These are phyloP conservation scores for Ophioninae sp. DNA, from an alignment of 2,888 invertebrate species.

Conservation along the genomic window DNA sequence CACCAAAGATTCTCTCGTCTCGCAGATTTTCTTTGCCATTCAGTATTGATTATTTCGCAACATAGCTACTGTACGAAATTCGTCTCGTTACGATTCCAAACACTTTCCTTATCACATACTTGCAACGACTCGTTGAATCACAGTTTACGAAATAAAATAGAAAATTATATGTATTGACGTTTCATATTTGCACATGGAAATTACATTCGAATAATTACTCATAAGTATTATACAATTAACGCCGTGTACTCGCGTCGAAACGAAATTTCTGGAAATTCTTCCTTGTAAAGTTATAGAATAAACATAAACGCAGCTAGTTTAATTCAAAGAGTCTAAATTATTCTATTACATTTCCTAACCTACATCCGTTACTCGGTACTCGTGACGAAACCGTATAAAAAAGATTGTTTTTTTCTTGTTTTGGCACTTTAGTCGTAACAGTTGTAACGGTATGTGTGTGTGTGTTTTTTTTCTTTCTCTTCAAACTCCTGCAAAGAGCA, in stretches of 20 bases:
- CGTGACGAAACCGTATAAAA: slow-evolving; percentile 45
- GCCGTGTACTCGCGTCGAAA: slow-evolving; percentile 13
- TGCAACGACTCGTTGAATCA: slow-evolving; percentile 46
- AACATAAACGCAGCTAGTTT: slow-evolving; percentile 11
- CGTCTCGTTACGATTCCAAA: slow-evolving; percentile 47
- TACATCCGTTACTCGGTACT: slow-evolving; percentile 28
- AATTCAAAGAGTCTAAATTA: slow-evolving; percentile 25
- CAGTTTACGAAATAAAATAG: slow-evolving; percentile 55
- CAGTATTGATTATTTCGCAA: background rate
- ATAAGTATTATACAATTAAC: slow-evolving; percentile 27
- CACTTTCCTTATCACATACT: slow-evolving; percentile 60
- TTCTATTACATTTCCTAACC: slow-evolving; percentile 30
- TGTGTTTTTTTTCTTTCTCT: slow-evolving; percentile 26
- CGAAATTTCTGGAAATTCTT: slow-evolving; percentile 25
- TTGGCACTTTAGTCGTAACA: slow-evolving; percentile 62
- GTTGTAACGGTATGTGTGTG: slow-evolving; percentile 24
- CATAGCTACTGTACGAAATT: slow-evolving; percentile 1
- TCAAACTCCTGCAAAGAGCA: slow-evolving; percentile 66
- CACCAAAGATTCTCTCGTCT: background rate
- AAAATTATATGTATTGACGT: slow-evolving; percentile 21
- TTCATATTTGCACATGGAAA: slow-evolving; percentile 19
- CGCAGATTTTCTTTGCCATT: slow-evolving; percentile 1
- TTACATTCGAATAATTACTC: slow-evolving; percentile 25
- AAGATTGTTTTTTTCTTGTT: slow-evolving; percentile 41
- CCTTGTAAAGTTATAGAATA: slow-evolving; percentile 9